Base-by-base conservation (phyloP, 2,888 invertebrate genomes). In the Lathronympha strigana region DNA sequence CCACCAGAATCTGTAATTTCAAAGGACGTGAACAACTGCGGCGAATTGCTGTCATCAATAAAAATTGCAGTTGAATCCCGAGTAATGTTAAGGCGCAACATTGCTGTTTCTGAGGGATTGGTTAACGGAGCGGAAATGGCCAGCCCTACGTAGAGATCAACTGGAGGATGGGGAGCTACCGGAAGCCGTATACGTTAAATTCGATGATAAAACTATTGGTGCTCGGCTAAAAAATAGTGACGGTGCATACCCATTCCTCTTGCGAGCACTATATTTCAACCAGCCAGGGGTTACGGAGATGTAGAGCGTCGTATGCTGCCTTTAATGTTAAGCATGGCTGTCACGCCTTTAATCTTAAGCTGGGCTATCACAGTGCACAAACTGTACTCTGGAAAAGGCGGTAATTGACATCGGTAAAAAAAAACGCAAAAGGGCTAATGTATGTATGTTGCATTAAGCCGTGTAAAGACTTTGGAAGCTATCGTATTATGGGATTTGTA, bases 1-100 rank as follows among this genome's bases (percentile, higher is more conserved):
- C 72, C 70, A 21, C 71, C 70, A 33, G 45, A 60, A 6, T 68
- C 67, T 19, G 70, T 69, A 9, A 69, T 70, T 21, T 68, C 72
- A 0, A 61, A 53, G 13, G 72, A 75, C n/a, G 28, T 68, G 0
- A 74, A 73, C 55, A 73, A 67, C 31, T 67, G 63, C 13, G 70
- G 72, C 11, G 73, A 73, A 15, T 33, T 51, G 19, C 1, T 51
- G 51, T 33, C 31, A 1, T 33, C 51, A 9, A n/a, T 51, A 33
- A 33, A 51, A 9, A 33, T 33, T 33, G 33, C 17, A 4, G 11
- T 47, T n/a, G 47, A 47, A n/a, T 47, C n/a, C n/a, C 23, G 31
- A 17, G n/a, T 31, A 9, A 31, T 50, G 31, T 19, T 31, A 8
- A 50, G 50, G 31, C 50, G 31, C 13, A 33, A 51, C 21, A 51